Evolutionary conservation across 2,113 vertebrate genomes (phyloP).

Genomic region (Callionymus lyra): DNA sequence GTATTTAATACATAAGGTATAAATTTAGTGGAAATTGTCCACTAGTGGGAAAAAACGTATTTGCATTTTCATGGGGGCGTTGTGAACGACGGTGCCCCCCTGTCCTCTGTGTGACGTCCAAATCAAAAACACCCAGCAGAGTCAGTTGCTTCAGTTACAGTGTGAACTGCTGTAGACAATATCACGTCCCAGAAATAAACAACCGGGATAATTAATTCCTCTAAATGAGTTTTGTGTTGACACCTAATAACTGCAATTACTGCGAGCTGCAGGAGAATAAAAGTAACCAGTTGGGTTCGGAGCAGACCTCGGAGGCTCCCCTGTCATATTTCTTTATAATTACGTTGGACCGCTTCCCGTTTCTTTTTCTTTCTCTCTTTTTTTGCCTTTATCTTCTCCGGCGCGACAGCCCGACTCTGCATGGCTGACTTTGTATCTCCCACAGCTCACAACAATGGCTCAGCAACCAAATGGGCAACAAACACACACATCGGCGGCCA

Average conservation of each 20-base stretch:
- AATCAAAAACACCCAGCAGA: constrained; percentile 1
- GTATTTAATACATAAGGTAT: no score
- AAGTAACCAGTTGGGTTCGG: constrained; percentile 24
- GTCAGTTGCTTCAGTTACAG: constrained; percentile 2
- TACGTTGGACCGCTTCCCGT: constrained; percentile 47
- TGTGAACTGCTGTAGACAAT: constrained; percentile 3
- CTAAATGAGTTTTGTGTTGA: constrained; percentile 36
- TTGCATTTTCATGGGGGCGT: no score
- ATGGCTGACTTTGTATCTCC: constrained; percentile 39
- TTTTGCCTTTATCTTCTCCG: neutral
- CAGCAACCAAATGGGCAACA: constrained; percentile 12
- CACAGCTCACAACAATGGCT: constrained; percentile 39
- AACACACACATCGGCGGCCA: constrained; percentile 6
- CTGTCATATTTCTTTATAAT: constrained; percentile 53
- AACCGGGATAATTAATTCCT: constrained; percentile 43
- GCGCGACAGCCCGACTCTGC: constrained; percentile 17
- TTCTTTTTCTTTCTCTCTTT: neutral
- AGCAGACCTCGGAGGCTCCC: constrained; percentile 29
- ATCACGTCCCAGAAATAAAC: constrained; percentile 34
- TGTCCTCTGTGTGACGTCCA: no score
- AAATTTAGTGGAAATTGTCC: no score
- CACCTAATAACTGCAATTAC: constrained; percentile 56
- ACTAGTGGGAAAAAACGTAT: no score
- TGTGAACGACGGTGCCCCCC: no score
- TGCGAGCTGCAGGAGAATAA: constrained; percentile 31